Evolutionary conservation across 2,797 vertebrate species (phyloP).

Genomic region (Argya squamiceps): DNA sequence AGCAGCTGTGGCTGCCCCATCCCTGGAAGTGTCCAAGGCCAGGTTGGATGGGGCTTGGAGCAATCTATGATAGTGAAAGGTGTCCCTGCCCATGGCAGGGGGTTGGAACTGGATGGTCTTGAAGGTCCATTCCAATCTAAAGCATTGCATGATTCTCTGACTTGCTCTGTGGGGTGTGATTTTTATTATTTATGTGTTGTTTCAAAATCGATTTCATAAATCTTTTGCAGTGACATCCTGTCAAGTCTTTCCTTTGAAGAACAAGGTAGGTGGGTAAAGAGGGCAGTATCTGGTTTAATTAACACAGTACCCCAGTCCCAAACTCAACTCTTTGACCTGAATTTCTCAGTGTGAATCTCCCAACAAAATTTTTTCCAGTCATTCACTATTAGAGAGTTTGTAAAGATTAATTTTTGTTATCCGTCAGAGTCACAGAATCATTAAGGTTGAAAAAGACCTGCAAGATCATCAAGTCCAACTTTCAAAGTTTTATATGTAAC

Average conservation of each 20-base stretch:
- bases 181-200: not conserved
- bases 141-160: not conserved
- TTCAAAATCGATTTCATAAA: not conserved
- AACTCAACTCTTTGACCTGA: not conserved
- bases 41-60: not conserved
- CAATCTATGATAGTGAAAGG: fast-evolving
- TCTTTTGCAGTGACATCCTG: not conserved
- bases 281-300: not conserved
- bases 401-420: not conserved
- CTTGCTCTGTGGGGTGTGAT: not conserved
- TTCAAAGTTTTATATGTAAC: not conserved
- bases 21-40: not conserved
- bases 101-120: not conserved
- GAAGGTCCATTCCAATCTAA: not conserved
- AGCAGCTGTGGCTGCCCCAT: not conserved
- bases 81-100: not conserved
- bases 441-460: not conserved
- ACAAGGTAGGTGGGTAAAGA: fast-evolving
- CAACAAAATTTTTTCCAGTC: not conserved
- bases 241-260: not conserved
- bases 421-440: not conserved
- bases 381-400: not conserved
- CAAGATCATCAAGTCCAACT: not conserved
- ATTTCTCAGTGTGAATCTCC: not conserved
- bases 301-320: not conserved